Percentiles rank a stretch among this genome's conserved stretches.
These are phyloP conservation scores for Psittacula echo DNA, from an alignment of 2,797 vertebrate species.

Conservation along the genomic window DNA sequence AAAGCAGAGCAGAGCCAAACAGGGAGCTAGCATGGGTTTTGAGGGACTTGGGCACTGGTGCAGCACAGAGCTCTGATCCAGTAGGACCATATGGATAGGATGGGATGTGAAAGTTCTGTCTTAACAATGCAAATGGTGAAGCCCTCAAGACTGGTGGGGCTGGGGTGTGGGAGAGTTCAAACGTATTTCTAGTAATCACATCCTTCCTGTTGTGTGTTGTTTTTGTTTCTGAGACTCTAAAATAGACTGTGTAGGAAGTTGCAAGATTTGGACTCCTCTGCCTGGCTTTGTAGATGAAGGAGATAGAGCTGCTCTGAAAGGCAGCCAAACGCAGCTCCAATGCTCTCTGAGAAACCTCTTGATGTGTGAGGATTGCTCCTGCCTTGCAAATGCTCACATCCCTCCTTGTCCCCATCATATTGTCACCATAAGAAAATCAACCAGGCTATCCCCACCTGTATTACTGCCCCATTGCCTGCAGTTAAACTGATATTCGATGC, in stretches of 20 bases:
- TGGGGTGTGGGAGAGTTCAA: neutral
- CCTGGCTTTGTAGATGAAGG: neutral
- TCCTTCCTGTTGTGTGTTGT: neutral
- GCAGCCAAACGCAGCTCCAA: neutral
- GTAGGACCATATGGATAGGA: neutral
- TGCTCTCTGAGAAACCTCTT: neutral
- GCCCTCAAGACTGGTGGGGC: neutral
- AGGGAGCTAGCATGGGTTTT: neutral
- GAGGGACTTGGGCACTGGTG: neutral
- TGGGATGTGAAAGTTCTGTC: neutral
- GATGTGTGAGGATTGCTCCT: neutral
- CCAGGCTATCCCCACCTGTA: neutral
- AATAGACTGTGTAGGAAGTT: conserved; percentile 21
- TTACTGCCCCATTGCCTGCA: neutral
- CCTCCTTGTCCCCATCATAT: neutral
- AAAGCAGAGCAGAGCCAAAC: neutral
- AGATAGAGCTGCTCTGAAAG: neutral
- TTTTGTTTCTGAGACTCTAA: neutral
- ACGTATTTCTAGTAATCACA: neutral
- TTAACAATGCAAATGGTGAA: neutral
- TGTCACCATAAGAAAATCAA: neutral
- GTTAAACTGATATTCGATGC: neutral
- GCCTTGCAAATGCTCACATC: neutral
- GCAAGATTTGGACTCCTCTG: conserved; percentile 17
- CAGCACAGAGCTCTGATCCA: neutral